Conservation (phyloP, 1,140 invertebrate species). For the Eciton burchellii region DNA sequence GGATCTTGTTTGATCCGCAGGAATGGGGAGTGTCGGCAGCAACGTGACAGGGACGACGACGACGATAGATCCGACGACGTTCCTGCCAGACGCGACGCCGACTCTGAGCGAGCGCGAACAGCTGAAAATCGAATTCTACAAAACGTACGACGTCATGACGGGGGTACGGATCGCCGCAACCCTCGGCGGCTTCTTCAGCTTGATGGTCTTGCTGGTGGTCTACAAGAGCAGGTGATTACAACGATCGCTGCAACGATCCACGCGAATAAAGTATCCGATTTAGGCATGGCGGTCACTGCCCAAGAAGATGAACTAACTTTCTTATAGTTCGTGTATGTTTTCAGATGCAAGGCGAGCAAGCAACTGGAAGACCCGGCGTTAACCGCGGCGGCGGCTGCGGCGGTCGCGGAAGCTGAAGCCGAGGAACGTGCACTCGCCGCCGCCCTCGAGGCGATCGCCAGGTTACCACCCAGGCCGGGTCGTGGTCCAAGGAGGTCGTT, state of each 20-base stretch:
- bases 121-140: constrained; percentile 92
- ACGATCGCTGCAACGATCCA: neutral
- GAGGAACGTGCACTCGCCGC: constrained; percentile 90
- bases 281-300: too few relatives aligned
- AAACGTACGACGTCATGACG: constrained; percentile 96
- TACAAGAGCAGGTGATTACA: constrained; percentile 91
- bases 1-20: constrained; percentile 65
- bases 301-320: too few relatives aligned
- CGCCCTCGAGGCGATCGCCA: constrained; percentile 89
- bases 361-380: constrained; percentile 85
- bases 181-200: constrained; percentile 93
- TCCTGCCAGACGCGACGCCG: constrained; percentile 81
- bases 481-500: constrained; percentile 82
- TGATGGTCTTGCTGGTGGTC: constrained; percentile 94
- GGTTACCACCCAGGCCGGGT: constrained; percentile 84
- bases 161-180: constrained; percentile 95
- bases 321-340: neutral
- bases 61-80: constrained; percentile 77
- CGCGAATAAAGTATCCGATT: too few relatives aligned
- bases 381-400: constrained; percentile 90
- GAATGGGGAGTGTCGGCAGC: constrained; percentile 82
- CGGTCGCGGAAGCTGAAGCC: constrained; percentile 89
- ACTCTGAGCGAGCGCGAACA: constrained; percentile 86
- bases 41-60: constrained; percentile 72
- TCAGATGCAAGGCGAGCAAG: constrained; percentile 86